Base-by-base conservation (phyloP, 1,140 invertebrate genomes). In the Drosophila dunni region DNA sequence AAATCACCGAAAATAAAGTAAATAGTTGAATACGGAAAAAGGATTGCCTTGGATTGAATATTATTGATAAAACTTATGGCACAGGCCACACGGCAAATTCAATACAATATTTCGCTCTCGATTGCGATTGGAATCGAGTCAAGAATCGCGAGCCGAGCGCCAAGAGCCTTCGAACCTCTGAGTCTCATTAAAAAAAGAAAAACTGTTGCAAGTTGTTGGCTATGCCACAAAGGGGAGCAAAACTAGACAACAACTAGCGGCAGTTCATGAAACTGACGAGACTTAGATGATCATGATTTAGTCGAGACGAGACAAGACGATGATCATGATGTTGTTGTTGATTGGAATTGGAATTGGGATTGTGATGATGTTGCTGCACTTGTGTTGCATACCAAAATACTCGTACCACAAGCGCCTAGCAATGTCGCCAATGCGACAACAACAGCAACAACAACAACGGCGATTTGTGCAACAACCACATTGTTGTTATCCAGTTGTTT, bases 1-100 rank as follows among this genome's bases (percentile, higher is more conserved):
- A 38, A 81, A 86, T 72, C 81, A 44, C 53, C 62, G 46, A 68
- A 79, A 84, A 71, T 29, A 29, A 54, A 77, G 64, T 13, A 53
- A 42, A 33, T 45, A 60, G 42, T 70, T 29, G 24, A 29, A 42
- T 13, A 50, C 45, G 66, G 44, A n/a, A 56, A 29, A 74, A 79
- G 72, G 75, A 74, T 72, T 74, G 78, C 76, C 79, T 90, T 85
- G 73, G 72, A 82, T 86, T 86, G 81, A 79, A 86, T 90, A 80
- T 82, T 90, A 90, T 90, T 90, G 86, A 90, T 90, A 90, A 90
- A 90, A 90, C 86, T 90, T 90, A 66, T 82, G 58, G 54, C 79
- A 46, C 51, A 69, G 42, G 34, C 6, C 24, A 53, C 7, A 53
- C 7, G 66, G 61, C 69, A 69, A 77, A 74, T 78, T 15, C 10